Conservation (phyloP, 2,888 invertebrate species). For the Lymantria dispar region DNA sequence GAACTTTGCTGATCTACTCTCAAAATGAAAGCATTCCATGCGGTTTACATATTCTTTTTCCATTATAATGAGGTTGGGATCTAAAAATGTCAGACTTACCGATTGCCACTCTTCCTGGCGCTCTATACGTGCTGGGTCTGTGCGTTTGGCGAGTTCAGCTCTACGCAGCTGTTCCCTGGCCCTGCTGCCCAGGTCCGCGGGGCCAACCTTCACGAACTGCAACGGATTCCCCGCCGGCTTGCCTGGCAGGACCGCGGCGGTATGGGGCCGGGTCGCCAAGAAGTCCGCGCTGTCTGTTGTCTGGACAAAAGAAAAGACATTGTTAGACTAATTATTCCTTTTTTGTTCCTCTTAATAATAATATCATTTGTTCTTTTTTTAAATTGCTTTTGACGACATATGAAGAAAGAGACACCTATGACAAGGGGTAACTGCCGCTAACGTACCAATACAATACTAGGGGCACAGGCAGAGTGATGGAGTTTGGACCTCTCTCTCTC, state of each 20-base stretch:
- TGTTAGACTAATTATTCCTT: background rate
- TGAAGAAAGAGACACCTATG: too few relatives aligned
- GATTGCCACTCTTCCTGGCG: slow-evolving; percentile 96
- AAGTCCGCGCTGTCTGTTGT: slow-evolving; percentile 79
- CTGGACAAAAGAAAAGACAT: slow-evolving; percentile 40
- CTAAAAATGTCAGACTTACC: slow-evolving; percentile 78
- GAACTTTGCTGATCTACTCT: too few relatives aligned
- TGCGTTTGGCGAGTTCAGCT: slow-evolving; percentile 92
- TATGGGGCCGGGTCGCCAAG: slow-evolving; percentile 74
- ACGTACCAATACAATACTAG: too few relatives aligned
- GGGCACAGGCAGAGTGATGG: too few relatives aligned
- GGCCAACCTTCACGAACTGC: slow-evolving; percentile 94
- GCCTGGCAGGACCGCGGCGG: slow-evolving; percentile 87
- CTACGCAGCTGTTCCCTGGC: slow-evolving; percentile 93
- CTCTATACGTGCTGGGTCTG: slow-evolving; percentile 90
- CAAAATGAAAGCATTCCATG: too few relatives aligned
- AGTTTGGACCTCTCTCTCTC: too few relatives aligned
- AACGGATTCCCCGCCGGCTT: slow-evolving; percentile 93
- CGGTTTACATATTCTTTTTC: too few relatives aligned
- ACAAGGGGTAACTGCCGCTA: too few relatives aligned
- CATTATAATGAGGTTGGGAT: too few relatives aligned
- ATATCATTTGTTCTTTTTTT: too few relatives aligned
- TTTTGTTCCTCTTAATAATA: too few relatives aligned
- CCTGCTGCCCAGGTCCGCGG: slow-evolving; percentile 92
- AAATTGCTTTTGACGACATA: too few relatives aligned